Evolutionary conservation across 1,140 invertebrate species (phyloP), one percentile per base, ranked within the genome.

Genomic region (Drosophila gunungcola): DNA sequence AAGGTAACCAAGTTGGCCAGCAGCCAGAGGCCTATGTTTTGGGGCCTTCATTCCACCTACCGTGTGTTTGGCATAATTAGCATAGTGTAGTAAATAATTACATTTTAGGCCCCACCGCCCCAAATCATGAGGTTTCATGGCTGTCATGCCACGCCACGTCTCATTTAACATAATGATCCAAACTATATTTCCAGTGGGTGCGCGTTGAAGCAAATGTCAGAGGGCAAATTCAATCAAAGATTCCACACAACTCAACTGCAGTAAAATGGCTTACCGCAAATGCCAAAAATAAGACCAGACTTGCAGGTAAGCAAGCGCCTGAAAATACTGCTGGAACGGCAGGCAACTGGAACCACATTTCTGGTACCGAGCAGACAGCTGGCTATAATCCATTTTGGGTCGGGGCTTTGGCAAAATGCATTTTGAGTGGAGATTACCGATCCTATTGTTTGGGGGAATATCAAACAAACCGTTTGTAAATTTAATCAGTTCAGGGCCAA

Each of bases 151-250:
- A 36, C 21, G 64, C 61, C 64, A 67, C 64, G 49, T 41, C 27
- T 49, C 65, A 41, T 72, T 72, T 70, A 72, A 72, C 64, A 34
- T 70, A 72, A 72, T 70, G 65, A 72, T 34, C 36, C 27, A 29
- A 56, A 41, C 36, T 21, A 12, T 13, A 25, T 32, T 32, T 9
- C 2, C 5, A 5, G 13, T 13, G 54, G 62, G 6, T 36, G 34
- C 5, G 58, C 12, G 13, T 36, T 41, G 29, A 29, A 7, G 3
- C 29, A 32, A 11, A 25, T 32, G n/a, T n/a, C 58, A 41, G 55
- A 11, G 29, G 13, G 29, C 60, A 73, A 73, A 74, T 75, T 75
- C 73, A 76, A 76, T 76, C 73, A 76, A 67, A 65, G 48, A 55
- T 58, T 76, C 63, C 67, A 48, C 72, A 75, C 64, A 73, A 39